Conservation (phyloP, 2,797 vertebrate species). For the Cynopterus sphinx region DNA sequence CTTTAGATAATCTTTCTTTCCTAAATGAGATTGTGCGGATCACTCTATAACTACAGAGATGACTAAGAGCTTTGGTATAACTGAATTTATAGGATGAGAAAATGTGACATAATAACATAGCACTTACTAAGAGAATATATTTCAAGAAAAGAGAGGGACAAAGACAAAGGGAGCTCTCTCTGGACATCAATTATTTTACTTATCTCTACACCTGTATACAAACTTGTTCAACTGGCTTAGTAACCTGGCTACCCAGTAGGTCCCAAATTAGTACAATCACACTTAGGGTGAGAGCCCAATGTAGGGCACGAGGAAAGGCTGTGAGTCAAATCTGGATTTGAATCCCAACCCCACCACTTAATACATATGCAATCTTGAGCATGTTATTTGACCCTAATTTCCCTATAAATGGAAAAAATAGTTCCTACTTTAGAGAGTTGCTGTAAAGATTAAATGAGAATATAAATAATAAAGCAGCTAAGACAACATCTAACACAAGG, state of each 20-base stretch:
- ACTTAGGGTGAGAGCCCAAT: not conserved
- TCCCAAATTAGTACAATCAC: not conserved
- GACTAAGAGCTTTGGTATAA: not conserved
- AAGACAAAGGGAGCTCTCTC: not conserved
- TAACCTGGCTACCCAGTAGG: not conserved
- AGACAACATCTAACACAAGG: not conserved
- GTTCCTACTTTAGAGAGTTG: constrained; percentile 12
- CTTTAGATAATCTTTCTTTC: not conserved
- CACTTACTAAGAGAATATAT: not conserved
- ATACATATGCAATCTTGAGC: not conserved
- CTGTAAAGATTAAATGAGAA: constrained; percentile 37
- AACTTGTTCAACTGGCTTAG: not conserved
- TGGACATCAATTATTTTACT: not conserved
- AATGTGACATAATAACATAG: not conserved
- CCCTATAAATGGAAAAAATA: constrained; percentile 12
- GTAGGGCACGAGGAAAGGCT: not conserved
- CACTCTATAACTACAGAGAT: not conserved
- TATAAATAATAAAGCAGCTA: constrained; percentile 34
- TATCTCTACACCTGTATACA: not conserved
- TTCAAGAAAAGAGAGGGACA: not conserved
- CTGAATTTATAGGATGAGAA: not conserved
- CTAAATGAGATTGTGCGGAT: not conserved
- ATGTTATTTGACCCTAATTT: not conserved
- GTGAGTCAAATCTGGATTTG: not conserved
- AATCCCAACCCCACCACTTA: not conserved